Conservation (phyloP, 2,888 invertebrate species). For the Phengaris alcon region DNA sequence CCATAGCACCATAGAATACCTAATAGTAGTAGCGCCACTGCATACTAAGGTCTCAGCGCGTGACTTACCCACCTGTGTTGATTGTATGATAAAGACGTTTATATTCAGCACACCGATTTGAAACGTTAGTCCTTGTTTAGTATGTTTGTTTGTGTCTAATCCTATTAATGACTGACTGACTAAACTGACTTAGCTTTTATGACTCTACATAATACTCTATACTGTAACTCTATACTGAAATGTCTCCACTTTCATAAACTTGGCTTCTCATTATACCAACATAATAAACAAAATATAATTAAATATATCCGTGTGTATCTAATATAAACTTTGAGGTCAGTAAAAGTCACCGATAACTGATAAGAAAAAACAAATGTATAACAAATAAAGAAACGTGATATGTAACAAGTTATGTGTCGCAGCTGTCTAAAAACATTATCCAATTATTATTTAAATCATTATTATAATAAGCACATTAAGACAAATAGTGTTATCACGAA, state of each 20-base stretch:
- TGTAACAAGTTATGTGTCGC: constrained; percentile 37
- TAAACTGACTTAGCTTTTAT: not conserved
- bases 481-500: constrained; percentile 53
- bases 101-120: constrained; percentile 5
- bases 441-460: constrained; percentile 36
- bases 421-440: constrained; percentile 35
- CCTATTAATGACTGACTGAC: not conserved
- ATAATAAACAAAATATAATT: not conserved
- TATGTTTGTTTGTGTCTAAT: not conserved
- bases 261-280: not conserved
- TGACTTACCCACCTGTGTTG: constrained; percentile 69
- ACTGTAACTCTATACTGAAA: no score
- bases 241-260: no score
- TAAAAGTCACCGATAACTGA: constrained; percentile 30
- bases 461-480: constrained; percentile 41
- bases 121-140: constrained; percentile 17
- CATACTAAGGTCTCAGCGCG: constrained; percentile 68
- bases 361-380: constrained; percentile 32
- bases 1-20: not conserved
- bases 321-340: constrained; percentile 23
- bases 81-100: constrained; percentile 63
- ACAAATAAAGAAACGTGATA: constrained; percentile 39
- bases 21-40: constrained; percentile 7
- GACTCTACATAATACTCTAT: no score
- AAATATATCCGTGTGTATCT: constrained; percentile 3